Base-by-base conservation (phyloP, 2,888 invertebrate genomes). In the Peribatodes rhomboidaria region DNA sequence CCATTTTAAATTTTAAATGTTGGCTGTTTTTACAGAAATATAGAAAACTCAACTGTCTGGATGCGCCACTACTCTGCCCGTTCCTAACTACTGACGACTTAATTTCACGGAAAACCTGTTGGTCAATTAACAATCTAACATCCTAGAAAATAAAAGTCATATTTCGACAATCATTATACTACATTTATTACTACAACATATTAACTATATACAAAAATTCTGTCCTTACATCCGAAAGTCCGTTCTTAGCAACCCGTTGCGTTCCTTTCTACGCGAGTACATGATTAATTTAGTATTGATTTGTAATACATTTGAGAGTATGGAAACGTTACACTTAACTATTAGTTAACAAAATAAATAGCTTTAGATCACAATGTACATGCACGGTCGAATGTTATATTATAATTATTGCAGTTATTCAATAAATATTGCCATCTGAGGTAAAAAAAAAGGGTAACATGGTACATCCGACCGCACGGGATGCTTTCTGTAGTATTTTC, bases 81-180 rank as follows among this genome's bases (percentile, higher is more conserved):
- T 86, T 27, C 56, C 61, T 8, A 69, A 81, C 65, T 71, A 74
- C 39, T 69, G 68, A 53, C 2, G n/a, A 37, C 53, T 27, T 9
- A 14, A n/a, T 31, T n/a, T 13, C 3, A 27, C n/a, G 10, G 7
- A 9, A 47, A 27, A 14, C n/a, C n/a, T n/a, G n/a, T n/a, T n/a
- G 14, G 0, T 22, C 9, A 1, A 39, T 10, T 39, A 35, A 13
- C 13, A 66, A 13, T 37, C 63, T 55, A 31, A 31, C 39, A 50
- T 39, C 65, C 64, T 59, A 46, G 16, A 31, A 79, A 87, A 84
- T 82, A 83, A 89, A 88, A 88, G 71, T 72, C 72, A 70, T 54
- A 71, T 77, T 81, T 88, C 87, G 84, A 89, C 89, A 89, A 91
- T 89, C 89, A 89, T 91, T 87, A 87, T 84, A 85, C 89, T 89